phyloP scores from a whole-genome alignment of 2,888 invertebrate species.

The Euclidia mi region DNA sequence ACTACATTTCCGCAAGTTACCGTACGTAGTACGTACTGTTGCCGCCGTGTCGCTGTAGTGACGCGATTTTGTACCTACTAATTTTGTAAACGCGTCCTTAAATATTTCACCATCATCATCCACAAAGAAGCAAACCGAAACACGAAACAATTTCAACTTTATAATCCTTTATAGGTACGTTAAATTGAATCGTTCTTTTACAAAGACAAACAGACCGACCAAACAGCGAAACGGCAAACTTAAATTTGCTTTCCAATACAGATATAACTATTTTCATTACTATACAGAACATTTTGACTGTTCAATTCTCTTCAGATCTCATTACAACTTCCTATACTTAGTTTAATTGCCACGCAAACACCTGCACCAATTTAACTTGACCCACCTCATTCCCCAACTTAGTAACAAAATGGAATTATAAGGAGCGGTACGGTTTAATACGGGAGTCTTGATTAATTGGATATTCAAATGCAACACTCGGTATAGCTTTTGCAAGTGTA shows the following conservation, averaged over 20 bases:
- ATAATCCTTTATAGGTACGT: too few species aligned
- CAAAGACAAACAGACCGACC: conserved; percentile 21
- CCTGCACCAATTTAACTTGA: conserved; percentile 55
- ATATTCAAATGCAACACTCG: conserved; percentile 62
- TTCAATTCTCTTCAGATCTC: conserved; percentile 68
- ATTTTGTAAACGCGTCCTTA: too few species aligned
- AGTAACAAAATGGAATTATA: conserved; percentile 18
- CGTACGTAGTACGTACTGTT: too few species aligned
- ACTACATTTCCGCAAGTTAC: too few species aligned
- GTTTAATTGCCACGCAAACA: conserved; percentile 67
- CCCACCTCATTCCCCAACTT: conserved; percentile 23
- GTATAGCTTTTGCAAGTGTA: conserved; percentile 54
- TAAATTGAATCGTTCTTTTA: background rate
- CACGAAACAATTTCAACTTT: too few species aligned
- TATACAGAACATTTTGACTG: conserved; percentile 60
- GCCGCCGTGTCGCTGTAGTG: too few species aligned
- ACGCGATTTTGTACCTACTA: too few species aligned
- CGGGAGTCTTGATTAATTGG: conserved; percentile 52
- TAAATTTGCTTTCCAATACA: conserved; percentile 39
- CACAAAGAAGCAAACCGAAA: too few species aligned
- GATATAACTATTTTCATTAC: conserved; percentile 57
- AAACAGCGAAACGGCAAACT: conserved; percentile 29
- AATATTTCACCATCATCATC: too few species aligned
- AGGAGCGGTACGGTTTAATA: conserved; percentile 21
- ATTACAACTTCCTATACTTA: conserved; percentile 68